Evolutionary conservation across 1,140 invertebrate species (phyloP).

Genomic region (Drosophila kepulauana): DNA sequence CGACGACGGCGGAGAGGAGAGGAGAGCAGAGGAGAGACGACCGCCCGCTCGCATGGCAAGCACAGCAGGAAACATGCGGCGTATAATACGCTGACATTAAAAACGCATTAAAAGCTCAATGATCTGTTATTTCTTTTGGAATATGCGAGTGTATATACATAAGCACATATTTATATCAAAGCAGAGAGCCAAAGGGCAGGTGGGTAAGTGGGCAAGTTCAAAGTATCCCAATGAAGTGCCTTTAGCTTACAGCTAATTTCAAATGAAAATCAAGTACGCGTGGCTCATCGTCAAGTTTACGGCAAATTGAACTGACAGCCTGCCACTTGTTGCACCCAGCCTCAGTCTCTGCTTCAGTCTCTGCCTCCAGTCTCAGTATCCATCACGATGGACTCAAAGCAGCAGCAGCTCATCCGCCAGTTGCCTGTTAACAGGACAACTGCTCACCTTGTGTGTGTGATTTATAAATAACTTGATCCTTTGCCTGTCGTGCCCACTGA

Average conservation of each 20-base stretch:
- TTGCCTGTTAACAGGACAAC: conserved; percentile 13
- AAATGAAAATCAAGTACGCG: conserved; percentile 26
- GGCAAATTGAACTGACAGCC: conserved; percentile 66
- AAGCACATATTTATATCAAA: neutral
- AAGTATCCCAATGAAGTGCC: conserved; percentile 17
- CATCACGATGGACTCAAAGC: neutral
- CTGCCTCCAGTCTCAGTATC: neutral
- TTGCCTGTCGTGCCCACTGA: conserved; percentile 61
- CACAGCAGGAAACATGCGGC: conserved; percentile 60
- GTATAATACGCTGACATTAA: conserved; percentile 72
- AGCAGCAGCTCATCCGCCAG: conserved; percentile 3
- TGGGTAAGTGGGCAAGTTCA: neutral
- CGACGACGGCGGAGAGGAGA: neutral
- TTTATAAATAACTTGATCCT: conserved; percentile 75
- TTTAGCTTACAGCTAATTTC: conserved; percentile 33
- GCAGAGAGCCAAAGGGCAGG: neutral
- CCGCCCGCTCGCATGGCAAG: conserved; percentile 9
- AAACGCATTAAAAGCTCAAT: conserved; percentile 79
- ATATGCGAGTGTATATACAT: conserved; percentile 11
- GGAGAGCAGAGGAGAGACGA: neutral
- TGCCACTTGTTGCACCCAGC: conserved; percentile 70
- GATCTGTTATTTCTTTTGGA: conserved; percentile 68
- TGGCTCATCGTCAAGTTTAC: conserved; percentile 53
- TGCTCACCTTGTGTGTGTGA: conserved; percentile 14
- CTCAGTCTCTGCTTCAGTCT: neutral